Conservation (phyloP, 2,888 invertebrate species). For the Orthosia incerta region DNA sequence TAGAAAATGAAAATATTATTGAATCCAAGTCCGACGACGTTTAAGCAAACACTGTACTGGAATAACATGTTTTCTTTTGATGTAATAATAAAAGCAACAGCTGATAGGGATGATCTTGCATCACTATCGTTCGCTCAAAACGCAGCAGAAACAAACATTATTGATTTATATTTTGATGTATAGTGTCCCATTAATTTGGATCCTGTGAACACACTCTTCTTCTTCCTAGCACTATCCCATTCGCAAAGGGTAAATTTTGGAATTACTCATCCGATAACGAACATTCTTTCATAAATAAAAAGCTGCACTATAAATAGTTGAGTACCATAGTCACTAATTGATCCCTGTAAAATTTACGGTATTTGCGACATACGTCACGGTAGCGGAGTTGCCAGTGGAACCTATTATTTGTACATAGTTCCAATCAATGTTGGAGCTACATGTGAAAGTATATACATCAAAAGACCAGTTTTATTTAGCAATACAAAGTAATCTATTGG, state of each 20-base stretch:
- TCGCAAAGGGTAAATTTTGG: too few relatives aligned
- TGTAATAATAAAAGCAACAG: constrained; percentile 23
- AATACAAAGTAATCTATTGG: constrained; percentile 9
- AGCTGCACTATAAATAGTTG: too few relatives aligned
- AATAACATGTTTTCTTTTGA: constrained; percentile 25
- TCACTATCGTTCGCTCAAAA: constrained; percentile 16
- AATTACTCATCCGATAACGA: too few relatives aligned
- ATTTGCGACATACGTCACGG: too few relatives aligned
- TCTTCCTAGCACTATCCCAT: too few relatives aligned
- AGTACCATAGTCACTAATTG: too few relatives aligned
- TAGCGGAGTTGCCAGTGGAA: too few relatives aligned
- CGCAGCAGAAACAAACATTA: background rate
- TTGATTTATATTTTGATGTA: background rate
- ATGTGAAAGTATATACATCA: background rate
- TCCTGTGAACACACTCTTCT: too few relatives aligned
- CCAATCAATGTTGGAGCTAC: background rate
- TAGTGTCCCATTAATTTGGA: too few relatives aligned
- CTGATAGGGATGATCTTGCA: constrained; percentile 30
- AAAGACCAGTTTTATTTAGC: background rate
- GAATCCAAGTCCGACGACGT: constrained; percentile 4
- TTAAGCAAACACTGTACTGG: background rate
- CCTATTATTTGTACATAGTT: background rate
- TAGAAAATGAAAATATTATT: constrained; percentile 53
- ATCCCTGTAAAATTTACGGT: too few relatives aligned
- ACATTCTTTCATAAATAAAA: too few relatives aligned